Conservation (phyloP, 23 tunicate genomes). For the Styela clava region DNA sequence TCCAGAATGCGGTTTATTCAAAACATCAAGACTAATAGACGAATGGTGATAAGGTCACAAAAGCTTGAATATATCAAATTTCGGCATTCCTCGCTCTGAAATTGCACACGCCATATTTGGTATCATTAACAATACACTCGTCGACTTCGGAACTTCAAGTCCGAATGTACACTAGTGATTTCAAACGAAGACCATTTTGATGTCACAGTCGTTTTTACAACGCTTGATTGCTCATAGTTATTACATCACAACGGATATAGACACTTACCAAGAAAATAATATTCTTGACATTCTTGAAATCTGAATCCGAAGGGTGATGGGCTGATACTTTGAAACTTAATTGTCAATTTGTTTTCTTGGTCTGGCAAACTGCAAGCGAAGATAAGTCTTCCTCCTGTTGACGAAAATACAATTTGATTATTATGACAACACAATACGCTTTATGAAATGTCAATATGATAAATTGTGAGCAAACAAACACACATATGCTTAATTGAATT, state of each 20-base stretch:
- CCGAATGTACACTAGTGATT: too few species aligned
- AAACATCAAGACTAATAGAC: background rate
- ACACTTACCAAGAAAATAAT: constrained; percentile 80
- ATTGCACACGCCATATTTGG: background rate
- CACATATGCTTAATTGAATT: background rate
- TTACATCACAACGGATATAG: background rate
- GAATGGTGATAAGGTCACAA: background rate
- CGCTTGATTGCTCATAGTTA: too few species aligned
- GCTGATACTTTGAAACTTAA: constrained; percentile 84
- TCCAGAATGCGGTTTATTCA: background rate
- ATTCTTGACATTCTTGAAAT: constrained; percentile 73
- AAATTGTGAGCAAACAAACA: background rate
- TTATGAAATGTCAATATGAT: background rate
- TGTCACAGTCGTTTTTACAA: too few species aligned
- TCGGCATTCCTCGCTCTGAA: background rate
- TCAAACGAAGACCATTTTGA: too few species aligned
- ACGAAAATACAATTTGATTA: background rate
- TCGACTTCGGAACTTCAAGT: too few species aligned
- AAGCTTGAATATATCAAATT: background rate
- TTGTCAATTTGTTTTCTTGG: constrained; percentile 79
- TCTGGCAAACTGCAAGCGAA: constrained; percentile 79
- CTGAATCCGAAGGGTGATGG: constrained; percentile 90
- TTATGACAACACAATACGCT: background rate
- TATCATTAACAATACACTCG: background rate
- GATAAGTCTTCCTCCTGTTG: constrained; percentile 20